Base-by-base conservation (phyloP, 2,113 vertebrate genomes). In the Dolichallabes microphthalmus region DNA sequence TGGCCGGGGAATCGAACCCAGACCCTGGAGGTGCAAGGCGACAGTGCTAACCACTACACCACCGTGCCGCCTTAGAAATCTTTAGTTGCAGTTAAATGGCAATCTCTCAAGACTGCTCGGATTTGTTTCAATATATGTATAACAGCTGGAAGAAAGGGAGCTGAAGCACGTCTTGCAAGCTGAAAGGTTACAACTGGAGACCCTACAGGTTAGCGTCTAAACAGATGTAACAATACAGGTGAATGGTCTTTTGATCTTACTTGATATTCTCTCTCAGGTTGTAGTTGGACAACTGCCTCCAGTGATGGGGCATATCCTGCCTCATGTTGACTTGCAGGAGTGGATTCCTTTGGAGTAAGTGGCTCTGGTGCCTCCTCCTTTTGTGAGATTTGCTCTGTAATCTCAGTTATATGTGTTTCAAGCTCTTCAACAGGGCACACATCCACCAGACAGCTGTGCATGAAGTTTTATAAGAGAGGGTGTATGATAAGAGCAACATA, bases 91-190 rank as follows among this genome's bases (percentile, higher is more conserved):
- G 35, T 39, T 32, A 69, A 69, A 69, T 25, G 39, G 20, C 19
- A 25, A 5, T 45, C 69, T 11, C 12, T 74, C 14, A 76, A 27
- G 53, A 55, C 25, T 76, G 45, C 25, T 7, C 3, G 30, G 3
- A 32, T 77, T 20, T 20, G 15, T 77, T 30, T 3, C n/a, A 50
- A 82, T 87, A 94, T 93, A 92, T 91, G 87, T 15, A 88, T 71
- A 0, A 80, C 12, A 60, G 58, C 4, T 39, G 78, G 22, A 57
- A 71, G 2, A 15, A 45, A 53, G 45, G 50, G 32, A 7, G 74
- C 76, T 79, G 69, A 53, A 25, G 45, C n/a, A 19, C 60, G 80
- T 3, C 75, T 64, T 55, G 89, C 39, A 27, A 89, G 86, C 39
- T 90, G 87, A 27, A n/a, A 50, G 64, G 81, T 90, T 45, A 89